These are phyloP conservation scores for Sebastes iracundus DNA, from an alignment of 2,797 vertebrate species.

Conservation along the genomic window DNA sequence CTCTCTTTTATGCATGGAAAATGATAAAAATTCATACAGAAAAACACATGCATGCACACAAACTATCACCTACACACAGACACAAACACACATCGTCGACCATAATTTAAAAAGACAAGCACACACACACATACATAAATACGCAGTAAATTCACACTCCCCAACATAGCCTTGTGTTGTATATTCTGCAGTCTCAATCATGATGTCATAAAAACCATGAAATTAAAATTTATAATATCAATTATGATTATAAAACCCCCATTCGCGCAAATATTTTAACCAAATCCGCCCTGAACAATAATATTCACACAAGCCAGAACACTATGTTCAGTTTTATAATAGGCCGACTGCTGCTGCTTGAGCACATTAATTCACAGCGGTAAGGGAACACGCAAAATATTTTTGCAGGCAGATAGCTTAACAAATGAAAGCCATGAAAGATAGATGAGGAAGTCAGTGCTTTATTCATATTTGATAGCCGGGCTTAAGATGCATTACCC, in stretches of 20 bases:
- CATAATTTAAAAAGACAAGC: conserved; percentile 17
- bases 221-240: conserved; percentile 22
- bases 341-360: conserved; percentile 32
- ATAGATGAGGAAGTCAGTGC: conserved; percentile 76
- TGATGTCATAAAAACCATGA: conserved; percentile 18
- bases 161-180: neutral
- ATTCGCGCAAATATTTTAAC: conserved; percentile 10
- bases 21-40: neutral
- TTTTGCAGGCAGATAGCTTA: conserved; percentile 70
- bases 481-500: conserved; percentile 76
- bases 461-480: conserved; percentile 81
- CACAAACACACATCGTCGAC: neutral
- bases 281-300: conserved; percentile 1
- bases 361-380: conserved; percentile 53
- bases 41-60: neutral
- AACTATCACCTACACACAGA: neutral
- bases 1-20: conserved; percentile 5
- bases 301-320: conserved; percentile 24
- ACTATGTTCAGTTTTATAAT: conserved; percentile 32
- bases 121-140: neutral
- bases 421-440: conserved; percentile 78
- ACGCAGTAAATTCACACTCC: neutral
- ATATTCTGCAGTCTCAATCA: neutral
- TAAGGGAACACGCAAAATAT: conserved; percentile 65
- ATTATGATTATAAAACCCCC: conserved; percentile 12